Evolutionary conservation across 2,888 invertebrate genomes (phyloP).

Genomic region (Iphiclides podalirius): DNA sequence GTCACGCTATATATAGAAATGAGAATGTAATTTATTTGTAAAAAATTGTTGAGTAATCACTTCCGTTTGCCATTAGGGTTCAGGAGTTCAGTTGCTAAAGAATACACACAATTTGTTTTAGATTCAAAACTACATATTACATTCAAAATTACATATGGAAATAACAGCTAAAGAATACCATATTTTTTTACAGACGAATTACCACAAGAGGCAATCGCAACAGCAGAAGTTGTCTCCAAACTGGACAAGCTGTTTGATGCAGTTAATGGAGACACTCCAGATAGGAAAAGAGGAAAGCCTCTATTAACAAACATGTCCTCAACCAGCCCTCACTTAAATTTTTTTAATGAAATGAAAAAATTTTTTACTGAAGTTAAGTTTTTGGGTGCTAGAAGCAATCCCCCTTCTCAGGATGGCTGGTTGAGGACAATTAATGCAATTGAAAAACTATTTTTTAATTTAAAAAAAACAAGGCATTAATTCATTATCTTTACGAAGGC

Average conservation of each 20-base stretch:
- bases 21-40: no score
- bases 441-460: neutral
- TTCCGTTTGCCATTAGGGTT: no score
- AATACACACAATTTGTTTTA: no score
- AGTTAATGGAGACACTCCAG: conserved; percentile 16
- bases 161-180: no score
- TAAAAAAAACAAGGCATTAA: conserved; percentile 4
- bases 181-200: conserved; percentile 15
- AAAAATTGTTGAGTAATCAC: no score
- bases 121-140: no score
- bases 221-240: conserved; percentile 6
- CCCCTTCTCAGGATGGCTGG: conserved; percentile 13
- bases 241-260: conserved; percentile 16
- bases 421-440: conserved; percentile 15
- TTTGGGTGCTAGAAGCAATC: conserved; percentile 9
- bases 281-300: conserved; percentile 16
- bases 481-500: conserved; percentile 7
- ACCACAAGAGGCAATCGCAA: conserved; percentile 15
- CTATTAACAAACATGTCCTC: conserved; percentile 18
- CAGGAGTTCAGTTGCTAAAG: no score
- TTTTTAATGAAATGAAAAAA: conserved; percentile 13
- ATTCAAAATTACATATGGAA: no score
- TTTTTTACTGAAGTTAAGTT: conserved; percentile 22
- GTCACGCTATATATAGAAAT: no score
- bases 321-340: conserved; percentile 18